Percentiles rank a stretch among this genome's conserved stretches.
These are phyloP conservation scores for Chymomyza procnemis DNA, from an alignment of 2,888 invertebrate genomes.

Conservation along the genomic window DNA sequence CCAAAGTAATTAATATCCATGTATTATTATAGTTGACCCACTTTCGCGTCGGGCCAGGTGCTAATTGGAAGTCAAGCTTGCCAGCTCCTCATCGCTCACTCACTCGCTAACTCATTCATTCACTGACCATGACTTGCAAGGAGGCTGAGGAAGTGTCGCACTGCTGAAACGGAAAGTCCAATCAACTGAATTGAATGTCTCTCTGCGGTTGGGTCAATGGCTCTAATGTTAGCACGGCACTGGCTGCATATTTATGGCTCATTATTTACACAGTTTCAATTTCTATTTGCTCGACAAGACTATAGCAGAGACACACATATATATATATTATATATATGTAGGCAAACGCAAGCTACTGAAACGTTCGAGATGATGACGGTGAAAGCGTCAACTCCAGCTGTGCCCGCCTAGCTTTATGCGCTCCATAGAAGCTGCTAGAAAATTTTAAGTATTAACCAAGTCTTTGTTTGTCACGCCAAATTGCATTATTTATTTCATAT, in stretches of 20 bases:
- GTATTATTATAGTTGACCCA: conserved; percentile 47
- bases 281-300: conserved; percentile 56
- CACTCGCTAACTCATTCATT: neutral
- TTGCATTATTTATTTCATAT: conserved; percentile 32
- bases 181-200: neutral
- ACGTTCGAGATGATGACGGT: conserved; percentile 53
- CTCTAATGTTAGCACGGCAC: conserved; percentile 24
- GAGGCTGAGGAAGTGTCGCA: conserved; percentile 15
- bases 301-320: conserved; percentile 24
- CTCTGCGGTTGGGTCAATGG: conserved; percentile 43
- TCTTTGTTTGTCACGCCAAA: conserved; percentile 23
- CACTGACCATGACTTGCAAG: conserved; percentile 4
- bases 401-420: neutral
- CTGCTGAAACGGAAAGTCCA: conserved; percentile 35
- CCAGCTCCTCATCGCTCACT: neutral
- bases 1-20: conserved; percentile 61
- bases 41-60: conserved; percentile 54
- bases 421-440: neutral
- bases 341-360: conserved; percentile 44
- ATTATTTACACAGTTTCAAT: conserved; percentile 70
- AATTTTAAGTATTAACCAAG: neutral
- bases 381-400: conserved; percentile 28
- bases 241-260: conserved; percentile 69
- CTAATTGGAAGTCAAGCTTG: conserved; percentile 42
- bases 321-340: too few species aligned